Percentiles rank a stretch among this genome's conserved stretches.
Evolutionary conservation across 2,113 vertebrate genomes (phyloP).

Genomic region (Chelonoidis abingdonii): DNA sequence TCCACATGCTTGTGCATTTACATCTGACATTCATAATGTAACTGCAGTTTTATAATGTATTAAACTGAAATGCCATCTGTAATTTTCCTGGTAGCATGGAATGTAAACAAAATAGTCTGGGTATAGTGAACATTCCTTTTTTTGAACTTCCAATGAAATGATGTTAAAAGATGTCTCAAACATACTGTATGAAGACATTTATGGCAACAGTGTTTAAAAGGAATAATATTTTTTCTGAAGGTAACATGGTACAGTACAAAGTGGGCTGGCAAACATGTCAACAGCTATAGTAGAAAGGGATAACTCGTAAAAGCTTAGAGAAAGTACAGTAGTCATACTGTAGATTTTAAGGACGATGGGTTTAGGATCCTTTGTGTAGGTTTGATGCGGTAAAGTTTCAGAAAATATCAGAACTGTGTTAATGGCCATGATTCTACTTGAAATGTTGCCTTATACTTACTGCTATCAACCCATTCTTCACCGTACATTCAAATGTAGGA

Average conservation of each 20-base stretch:
- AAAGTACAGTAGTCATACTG: neutral
- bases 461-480: neutral
- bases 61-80: slow-evolving; percentile 37
- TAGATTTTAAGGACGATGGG: neutral
- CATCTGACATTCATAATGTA: neutral
- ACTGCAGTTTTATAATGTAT: neutral
- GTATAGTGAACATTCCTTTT: slow-evolving; percentile 1
- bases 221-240: neutral
- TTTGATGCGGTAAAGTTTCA: neutral
- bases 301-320: neutral
- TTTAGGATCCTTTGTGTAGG: neutral
- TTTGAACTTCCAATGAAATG: neutral
- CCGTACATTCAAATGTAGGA: slow-evolving; percentile 26
- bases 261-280: fast-evolving
- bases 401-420: neutral
- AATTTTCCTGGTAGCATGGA: slow-evolving; percentile 4
- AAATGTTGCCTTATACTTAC: neutral
- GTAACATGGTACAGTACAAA: neutral
- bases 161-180: neutral
- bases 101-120: neutral
- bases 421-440: neutral
- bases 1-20: slow-evolving; percentile 37
- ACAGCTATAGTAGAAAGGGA: neutral
- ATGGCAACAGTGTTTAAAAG: neutral
- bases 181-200: neutral